Conservation (phyloP, 2,113 vertebrate species). For the Hyperoodon ampullatus region DNA sequence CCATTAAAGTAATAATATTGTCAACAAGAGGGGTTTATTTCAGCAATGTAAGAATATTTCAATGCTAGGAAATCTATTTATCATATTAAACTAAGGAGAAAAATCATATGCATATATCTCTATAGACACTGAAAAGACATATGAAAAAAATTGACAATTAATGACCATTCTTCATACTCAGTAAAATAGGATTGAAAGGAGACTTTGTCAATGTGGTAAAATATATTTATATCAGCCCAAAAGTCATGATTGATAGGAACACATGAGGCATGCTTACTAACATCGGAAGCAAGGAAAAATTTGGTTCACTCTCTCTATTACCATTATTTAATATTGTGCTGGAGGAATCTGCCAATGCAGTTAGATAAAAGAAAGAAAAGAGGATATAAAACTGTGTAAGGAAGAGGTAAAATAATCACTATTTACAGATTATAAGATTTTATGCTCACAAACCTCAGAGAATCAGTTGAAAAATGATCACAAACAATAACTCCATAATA, state of each 20-base stretch:
- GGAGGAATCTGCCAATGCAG: background rate
- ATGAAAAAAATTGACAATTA: conserved; percentile 15
- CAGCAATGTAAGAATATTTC: background rate
- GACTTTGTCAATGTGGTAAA: background rate
- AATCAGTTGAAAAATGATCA: conserved; percentile 15
- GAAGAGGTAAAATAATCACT: background rate
- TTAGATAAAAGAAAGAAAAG: conserved; percentile 38
- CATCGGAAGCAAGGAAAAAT: conserved; percentile 6
- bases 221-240: background rate
- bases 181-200: background rate
- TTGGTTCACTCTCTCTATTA: background rate
- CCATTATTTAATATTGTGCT: background rate
- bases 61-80: background rate
- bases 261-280: background rate
- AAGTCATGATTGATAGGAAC: background rate
- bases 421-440: conserved; percentile 1
- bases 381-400: background rate
- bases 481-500: conserved; percentile 17
- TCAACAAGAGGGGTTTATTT: conserved; percentile 30
- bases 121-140: background rate
- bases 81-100: conserved; percentile 27
- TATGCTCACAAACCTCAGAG: background rate
- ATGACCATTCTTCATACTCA: background rate
- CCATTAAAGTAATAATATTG: background rate
- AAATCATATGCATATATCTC: background rate